Evolutionary conservation across 2,797 vertebrate species (phyloP).

Genomic region (Danio albolineatus): DNA sequence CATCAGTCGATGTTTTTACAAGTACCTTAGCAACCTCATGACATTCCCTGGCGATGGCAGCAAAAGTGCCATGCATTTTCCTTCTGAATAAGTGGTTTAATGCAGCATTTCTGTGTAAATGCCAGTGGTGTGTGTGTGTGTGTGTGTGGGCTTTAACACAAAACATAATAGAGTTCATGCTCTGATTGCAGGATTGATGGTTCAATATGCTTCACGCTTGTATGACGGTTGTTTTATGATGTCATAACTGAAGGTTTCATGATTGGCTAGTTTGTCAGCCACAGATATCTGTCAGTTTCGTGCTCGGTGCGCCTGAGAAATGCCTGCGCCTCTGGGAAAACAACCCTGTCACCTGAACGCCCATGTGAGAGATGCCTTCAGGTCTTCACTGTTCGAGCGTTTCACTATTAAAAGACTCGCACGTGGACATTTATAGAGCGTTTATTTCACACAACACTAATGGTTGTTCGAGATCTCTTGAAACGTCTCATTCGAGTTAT

Average conservation of each 20-base stretch:
- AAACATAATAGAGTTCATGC: background rate
- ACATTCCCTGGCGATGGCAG: background rate
- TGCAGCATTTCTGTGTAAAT: background rate
- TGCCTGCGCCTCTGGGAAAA: slow-evolving; percentile 2
- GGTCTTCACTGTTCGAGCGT: slow-evolving; percentile 1
- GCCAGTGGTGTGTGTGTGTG: background rate
- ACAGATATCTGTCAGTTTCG: background rate
- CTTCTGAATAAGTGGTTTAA: background rate
- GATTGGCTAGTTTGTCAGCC: slow-evolving; percentile 34
- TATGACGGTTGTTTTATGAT: slow-evolving; percentile 28
- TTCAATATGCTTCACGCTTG: slow-evolving; percentile 18
- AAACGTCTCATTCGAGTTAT: slow-evolving; percentile 2
- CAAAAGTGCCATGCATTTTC: too few relatives aligned
- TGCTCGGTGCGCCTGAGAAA: slow-evolving; percentile 9
- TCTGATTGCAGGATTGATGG: slow-evolving; percentile 27
- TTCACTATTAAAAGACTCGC: too few relatives aligned
- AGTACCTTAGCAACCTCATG: background rate
- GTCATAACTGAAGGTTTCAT: slow-evolving; percentile 12
- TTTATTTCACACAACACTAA: slow-evolving; percentile 32
- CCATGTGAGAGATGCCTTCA: slow-evolving; percentile 9
- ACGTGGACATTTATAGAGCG: slow-evolving; percentile 32
- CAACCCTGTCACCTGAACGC: slow-evolving; percentile 33
- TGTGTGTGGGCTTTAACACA: background rate
- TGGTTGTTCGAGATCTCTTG: slow-evolving; percentile 33
- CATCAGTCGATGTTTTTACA: too few relatives aligned